Evolutionary conservation across 30 jellyfish, hydroid and myxozoan species (phyloP), one percentile per base, ranked within the genome.

Genomic region (Hydractinia symbiolongicarpus): DNA sequence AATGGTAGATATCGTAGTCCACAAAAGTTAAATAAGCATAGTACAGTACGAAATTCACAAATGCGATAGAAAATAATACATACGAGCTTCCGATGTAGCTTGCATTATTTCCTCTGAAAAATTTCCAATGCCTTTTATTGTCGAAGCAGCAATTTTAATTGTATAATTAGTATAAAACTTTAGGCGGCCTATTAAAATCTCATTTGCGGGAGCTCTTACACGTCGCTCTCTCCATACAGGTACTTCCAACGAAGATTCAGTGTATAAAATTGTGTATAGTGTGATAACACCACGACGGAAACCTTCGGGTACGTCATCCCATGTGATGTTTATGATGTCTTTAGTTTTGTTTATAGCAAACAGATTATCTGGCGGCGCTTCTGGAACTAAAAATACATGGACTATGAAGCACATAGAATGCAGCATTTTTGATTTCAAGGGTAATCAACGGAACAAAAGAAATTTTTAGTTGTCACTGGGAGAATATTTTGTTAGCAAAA

Each of bases 51-150:
- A 30, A 30, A 30, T 30, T 30, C 2, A 30, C 44, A 30, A 30
- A 30, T 30, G 44, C 44, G 44, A 30, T 30, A 30, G 44, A 30
- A 30, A 30, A 2, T 30, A 30, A 30, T 64, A 64, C 74, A 4
- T 13, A 64, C 74, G 74, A 7, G 74, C 74, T 64, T 64, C 74
- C 17, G 52, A 44, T 64, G 74, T 64, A 44, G 52, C 40, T 7
- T 64, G 19, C 17, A 64, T 51, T n/a, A 13, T 51, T 64, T 7
- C 74, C 40, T 64, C 8, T 7, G 19, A n/a, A 51, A n/a, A 64
- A 2, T 64, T 64, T 6, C 74, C 74, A 64, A 64, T 7, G 52
- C 74, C 74, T 64, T 64, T 13, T 64, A n/a, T 64, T 0, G 74
- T 64, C 0, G 74, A 44, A 64, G 74, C 74, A n/a, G 74, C 17